These are phyloP conservation scores for Bagarius yarrelli DNA, from an alignment of 2,113 vertebrate genomes.

Conservation along the genomic window DNA sequence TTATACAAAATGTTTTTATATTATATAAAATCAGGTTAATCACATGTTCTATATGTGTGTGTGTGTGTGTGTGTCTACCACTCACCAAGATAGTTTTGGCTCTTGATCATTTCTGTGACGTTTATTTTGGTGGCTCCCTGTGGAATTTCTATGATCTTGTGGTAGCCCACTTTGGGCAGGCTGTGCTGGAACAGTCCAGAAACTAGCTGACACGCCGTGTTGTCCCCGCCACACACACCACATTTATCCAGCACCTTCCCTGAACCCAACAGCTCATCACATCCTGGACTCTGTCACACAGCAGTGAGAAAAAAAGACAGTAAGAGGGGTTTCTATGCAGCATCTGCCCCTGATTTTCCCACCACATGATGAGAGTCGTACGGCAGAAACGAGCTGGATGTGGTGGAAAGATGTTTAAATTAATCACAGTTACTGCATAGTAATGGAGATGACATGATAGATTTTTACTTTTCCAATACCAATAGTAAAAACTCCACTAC, in stretches of 20 bases:
- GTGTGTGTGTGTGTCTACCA: neutral
- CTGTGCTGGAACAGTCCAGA: constrained; percentile 89
- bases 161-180: constrained; percentile 88
- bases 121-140: constrained; percentile 96
- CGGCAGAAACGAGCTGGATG: neutral
- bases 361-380: neutral
- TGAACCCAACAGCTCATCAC: constrained; percentile 88
- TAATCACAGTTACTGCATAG: neutral
- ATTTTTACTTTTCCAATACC: neutral
- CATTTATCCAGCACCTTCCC: constrained; percentile 89
- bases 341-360: constrained; percentile 10
- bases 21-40: too few relatives aligned
- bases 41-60: neutral
- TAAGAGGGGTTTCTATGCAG: neutral
- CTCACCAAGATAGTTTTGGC: constrained; percentile 95
- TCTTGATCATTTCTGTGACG: constrained; percentile 94
- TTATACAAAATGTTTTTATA: too few relatives aligned
- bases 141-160: constrained; percentile 95
- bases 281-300: constrained; percentile 81
- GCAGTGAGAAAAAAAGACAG: constrained; percentile 10
- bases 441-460: neutral
- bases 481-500: neutral
- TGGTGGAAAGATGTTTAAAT: constrained; percentile 11
- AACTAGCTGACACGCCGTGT: constrained; percentile 85
- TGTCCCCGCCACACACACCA: constrained; percentile 90